Conservation (phyloP, 2,113 vertebrate species). For the Toxotes jaculatrix region DNA sequence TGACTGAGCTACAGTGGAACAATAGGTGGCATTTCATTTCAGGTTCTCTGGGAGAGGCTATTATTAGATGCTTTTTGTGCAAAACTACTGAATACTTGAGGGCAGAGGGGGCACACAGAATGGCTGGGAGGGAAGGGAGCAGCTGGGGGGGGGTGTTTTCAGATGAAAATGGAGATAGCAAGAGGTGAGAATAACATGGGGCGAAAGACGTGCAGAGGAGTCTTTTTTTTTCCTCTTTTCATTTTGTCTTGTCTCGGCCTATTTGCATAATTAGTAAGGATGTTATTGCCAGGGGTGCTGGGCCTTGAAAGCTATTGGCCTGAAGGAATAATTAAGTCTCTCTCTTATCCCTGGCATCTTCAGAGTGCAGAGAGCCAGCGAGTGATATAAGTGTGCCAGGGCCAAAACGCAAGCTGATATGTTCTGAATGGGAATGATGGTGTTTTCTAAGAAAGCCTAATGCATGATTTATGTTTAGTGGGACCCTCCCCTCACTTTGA, state of each 20-base stretch:
- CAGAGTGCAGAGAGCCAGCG: constrained; percentile 24
- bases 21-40: constrained; percentile 55
- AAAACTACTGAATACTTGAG: constrained; percentile 21
- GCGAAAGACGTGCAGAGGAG: not conserved
- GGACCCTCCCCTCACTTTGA: not conserved
- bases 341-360: constrained; percentile 67
- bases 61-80: constrained; percentile 33
- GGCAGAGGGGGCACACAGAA: not conserved
- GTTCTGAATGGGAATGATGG: constrained; percentile 50
- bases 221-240: constrained; percentile 3
- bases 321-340: constrained; percentile 76
- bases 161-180: constrained; percentile 39
- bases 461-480: constrained; percentile 67
- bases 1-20: constrained; percentile 35
- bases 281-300: constrained; percentile 63
- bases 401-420: constrained; percentile 23
- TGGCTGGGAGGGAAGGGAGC: not conserved
- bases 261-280: constrained; percentile 77
- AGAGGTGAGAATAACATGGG: constrained; percentile 30
- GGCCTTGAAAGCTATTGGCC: constrained; percentile 67
- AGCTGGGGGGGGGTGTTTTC: not conserved
- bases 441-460: constrained; percentile 59
- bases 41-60: constrained; percentile 20
- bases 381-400: constrained; percentile 1
- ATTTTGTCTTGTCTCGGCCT: constrained; percentile 52